phyloP scores from a whole-genome alignment of 2,888 invertebrate genomes.

The Cheilosia impressa region DNA sequence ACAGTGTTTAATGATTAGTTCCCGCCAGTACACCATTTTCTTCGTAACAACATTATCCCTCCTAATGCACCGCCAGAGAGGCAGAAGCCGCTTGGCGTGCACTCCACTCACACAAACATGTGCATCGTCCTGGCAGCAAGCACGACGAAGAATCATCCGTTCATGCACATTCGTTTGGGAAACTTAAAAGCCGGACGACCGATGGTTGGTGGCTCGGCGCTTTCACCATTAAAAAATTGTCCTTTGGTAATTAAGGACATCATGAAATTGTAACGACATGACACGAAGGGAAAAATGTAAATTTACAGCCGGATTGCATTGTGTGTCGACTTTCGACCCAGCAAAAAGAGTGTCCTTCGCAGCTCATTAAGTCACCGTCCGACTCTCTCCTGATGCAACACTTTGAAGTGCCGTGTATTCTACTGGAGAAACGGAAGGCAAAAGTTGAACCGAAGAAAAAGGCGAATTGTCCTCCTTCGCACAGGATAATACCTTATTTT shows the following conservation, averaged over 20 bases:
- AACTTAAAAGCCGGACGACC: slow-evolving; percentile 40
- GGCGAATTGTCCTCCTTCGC: slow-evolving; percentile 22
- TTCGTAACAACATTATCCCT: slow-evolving; percentile 65
- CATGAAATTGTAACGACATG: slow-evolving; percentile 75
- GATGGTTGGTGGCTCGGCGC: slow-evolving; percentile 38
- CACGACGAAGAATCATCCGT: slow-evolving; percentile 17
- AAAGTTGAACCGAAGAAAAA: slow-evolving; percentile 27
- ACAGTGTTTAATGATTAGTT: slow-evolving; percentile 73
- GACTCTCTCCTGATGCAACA: slow-evolving; percentile 7
- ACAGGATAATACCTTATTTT: slow-evolving; percentile 57
- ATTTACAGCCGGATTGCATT: slow-evolving; percentile 51
- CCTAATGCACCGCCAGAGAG: slow-evolving; percentile 41
- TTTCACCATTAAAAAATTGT: slow-evolving; percentile 64
- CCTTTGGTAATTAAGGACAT: slow-evolving; percentile 74
- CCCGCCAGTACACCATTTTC: slow-evolving; percentile 43
- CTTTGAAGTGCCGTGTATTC: slow-evolving; percentile 7
- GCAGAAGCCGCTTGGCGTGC: slow-evolving; percentile 10
- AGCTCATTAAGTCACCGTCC: slow-evolving; percentile 57
- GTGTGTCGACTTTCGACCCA: slow-evolving; percentile 18
- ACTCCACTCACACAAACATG: slow-evolving; percentile 15
- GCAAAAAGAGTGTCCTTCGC: slow-evolving; percentile 53
- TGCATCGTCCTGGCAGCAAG: neutral
- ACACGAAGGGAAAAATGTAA: slow-evolving; percentile 72
- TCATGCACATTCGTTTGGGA: slow-evolving; percentile 50
- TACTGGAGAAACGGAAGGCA: neutral